phyloP scores from a whole-genome alignment of 2,797 vertebrate genomes.

The Poliocrania exsul region DNA sequence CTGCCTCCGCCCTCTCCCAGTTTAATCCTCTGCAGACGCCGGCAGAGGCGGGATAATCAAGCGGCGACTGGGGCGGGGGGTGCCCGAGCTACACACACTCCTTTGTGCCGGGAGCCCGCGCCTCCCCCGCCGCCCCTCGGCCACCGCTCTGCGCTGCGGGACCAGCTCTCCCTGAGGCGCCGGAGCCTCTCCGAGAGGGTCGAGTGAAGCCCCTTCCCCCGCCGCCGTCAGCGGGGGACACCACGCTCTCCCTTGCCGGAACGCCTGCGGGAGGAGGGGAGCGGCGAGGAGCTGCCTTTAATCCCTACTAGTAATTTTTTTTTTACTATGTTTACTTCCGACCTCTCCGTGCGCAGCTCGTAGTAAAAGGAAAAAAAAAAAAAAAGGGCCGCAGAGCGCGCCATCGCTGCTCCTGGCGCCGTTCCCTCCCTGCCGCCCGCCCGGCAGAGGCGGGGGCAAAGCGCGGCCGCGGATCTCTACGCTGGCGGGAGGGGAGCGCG shows the following conservation, averaged over 20 bases:
- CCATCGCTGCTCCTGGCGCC: background rate
- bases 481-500: background rate
- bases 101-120: conserved; percentile 12
- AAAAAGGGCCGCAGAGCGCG: background rate
- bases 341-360: background rate
- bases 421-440: background rate
- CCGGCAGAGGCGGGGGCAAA: background rate
- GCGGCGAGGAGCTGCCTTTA: background rate
- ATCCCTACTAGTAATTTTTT: background rate
- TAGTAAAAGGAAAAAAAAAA: conserved; percentile 27
- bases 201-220: background rate
- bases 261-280: background rate
- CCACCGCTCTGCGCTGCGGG: background rate
- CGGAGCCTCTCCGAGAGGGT: background rate
- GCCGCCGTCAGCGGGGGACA: background rate
- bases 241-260: background rate
- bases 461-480: background rate
- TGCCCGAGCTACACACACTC: background rate
- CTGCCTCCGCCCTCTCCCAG: background rate
- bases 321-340: conserved; percentile 47
- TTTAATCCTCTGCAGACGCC: conserved; percentile 23
- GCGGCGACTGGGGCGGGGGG: background rate
- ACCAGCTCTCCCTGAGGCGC: background rate
- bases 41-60: conserved; percentile 30
- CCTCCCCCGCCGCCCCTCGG: background rate